Base-by-base conservation (phyloP, 64 coral and sea anemone species). In the Pachyseris speciosa region DNA sequence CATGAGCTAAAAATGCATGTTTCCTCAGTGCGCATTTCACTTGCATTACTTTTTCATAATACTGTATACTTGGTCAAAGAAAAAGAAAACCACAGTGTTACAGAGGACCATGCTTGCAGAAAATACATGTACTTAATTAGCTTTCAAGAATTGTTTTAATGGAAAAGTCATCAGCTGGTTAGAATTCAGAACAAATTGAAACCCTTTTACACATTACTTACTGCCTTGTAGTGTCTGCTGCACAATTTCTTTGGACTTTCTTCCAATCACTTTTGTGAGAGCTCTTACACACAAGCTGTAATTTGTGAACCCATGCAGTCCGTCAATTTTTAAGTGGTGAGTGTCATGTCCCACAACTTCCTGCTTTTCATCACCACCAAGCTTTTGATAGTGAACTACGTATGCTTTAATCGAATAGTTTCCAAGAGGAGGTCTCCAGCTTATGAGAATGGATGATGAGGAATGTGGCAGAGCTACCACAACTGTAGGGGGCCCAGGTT, bases 221-320 rank as follows among this genome's bases (percentile, higher is more conserved):
- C 89, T 61, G 20, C 51, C 79, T 74, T 83, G 37, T 4, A 48
- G 22, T 20, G 89, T 92, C 11, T 22, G 44, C 11, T 84, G 36
- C 39, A 40, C 43, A 37, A 92, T 63, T 60, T 25, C 11, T 92
- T 28, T 19, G 16, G 78, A 84, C 15, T 64, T 41, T 42, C 37
- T 26, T 24, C 89, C 89, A 19, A 53, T 45, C 16, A n/a, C 67
- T 29, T 74, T 84, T 9, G 55, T 53, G 22, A 43, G 42, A 0
- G 89, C 78, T 36, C 37, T 92, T 1, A 92, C 67, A 64, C 74
- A 92, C 0, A 92, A 49, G n/a, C 22, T 92, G 51, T 92, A 92
- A 52, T 92, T 63, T 43, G 67, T 84, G 50, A 69, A 86, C 16
- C 61, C 61, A 25, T 52, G 29, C 39, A 86, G 45, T 13, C 26